Percentiles rank a stretch among this genome's conserved stretches.
Conservation (phyloP, 2,113 vertebrate genomes). For the Archocentrus centrarchus region DNA sequence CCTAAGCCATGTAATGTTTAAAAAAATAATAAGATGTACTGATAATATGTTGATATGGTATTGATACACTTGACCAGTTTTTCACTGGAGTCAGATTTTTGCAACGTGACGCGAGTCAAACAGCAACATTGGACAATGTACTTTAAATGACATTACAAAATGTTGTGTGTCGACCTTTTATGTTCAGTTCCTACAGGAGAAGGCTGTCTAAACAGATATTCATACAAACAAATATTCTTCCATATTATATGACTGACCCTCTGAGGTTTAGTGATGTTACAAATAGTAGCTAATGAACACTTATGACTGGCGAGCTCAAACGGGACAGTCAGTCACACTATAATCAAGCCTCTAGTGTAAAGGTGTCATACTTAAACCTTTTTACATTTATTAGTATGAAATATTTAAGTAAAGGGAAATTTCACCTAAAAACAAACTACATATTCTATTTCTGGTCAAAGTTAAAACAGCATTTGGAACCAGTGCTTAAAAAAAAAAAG, state of each 20-base stretch:
- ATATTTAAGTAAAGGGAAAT: conserved; percentile 9
- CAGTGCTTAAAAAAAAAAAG: background rate
- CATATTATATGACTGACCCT: too few relatives aligned
- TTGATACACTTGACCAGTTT: background rate
- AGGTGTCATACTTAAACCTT: conserved; percentile 4
- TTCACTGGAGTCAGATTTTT: background rate
- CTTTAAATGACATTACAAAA: background rate
- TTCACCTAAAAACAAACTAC: background rate
- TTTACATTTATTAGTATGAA: background rate
- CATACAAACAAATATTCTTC: background rate
- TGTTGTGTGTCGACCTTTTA: background rate
- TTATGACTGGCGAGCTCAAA: background rate
- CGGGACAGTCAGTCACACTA: background rate
- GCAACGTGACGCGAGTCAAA: conserved; percentile 16
- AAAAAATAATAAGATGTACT: background rate
- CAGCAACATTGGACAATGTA: background rate
- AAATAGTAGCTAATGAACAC: background rate
- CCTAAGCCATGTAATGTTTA: conserved; percentile 31
- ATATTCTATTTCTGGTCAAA: background rate
- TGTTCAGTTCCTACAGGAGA: background rate
- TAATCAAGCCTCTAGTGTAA: background rate
- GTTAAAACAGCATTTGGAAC: background rate
- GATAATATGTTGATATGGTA: background rate
- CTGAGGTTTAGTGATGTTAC: background rate
- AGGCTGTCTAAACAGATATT: background rate